phyloP scores from a whole-genome alignment of 1,140 invertebrate species.

The Hyphantria cunea region DNA sequence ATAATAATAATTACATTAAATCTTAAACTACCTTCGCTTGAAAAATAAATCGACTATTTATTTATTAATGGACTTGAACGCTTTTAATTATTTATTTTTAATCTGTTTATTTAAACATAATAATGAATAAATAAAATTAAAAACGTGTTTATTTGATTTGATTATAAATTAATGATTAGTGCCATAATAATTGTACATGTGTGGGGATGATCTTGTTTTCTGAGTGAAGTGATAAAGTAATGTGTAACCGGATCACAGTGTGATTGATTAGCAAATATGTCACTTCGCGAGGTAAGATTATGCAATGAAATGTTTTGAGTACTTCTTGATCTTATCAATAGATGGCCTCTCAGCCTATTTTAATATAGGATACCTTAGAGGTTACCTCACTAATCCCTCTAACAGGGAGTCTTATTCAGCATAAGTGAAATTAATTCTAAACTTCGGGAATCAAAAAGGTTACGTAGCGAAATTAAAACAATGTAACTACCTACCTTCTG shows the following conservation, averaged over 20 bases:
- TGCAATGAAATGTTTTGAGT: no score
- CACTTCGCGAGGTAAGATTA: slow-evolving; percentile 67
- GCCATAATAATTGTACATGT: slow-evolving; percentile 41
- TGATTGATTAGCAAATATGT: slow-evolving; percentile 61
- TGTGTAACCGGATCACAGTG: slow-evolving; percentile 47
- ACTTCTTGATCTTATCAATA: no score
- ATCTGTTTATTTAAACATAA: slow-evolving; percentile 6
- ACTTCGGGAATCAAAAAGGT: no score
- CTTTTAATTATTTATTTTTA: slow-evolving; percentile 30
- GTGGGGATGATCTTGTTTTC: slow-evolving; percentile 42
- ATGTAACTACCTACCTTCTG: no score
- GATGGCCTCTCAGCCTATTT: no score
- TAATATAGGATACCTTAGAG: no score
- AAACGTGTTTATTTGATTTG: slow-evolving; percentile 6
- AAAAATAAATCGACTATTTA: slow-evolving; percentile 6
- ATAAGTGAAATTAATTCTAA: no score
- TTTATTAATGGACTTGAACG: slow-evolving; percentile 2
- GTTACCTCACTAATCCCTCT: no score
- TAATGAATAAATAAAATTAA: slow-evolving; percentile 13
- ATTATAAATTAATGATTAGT: slow-evolving; percentile 16
- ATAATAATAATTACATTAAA: not conserved
- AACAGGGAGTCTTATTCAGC: no score
- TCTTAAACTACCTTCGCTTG: not conserved
- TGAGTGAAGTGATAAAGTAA: slow-evolving; percentile 51
- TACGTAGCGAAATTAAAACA: no score